These are phyloP conservation scores for Tyrophagus putrescentiae DNA, from an alignment of 1,140 invertebrate species.

Conservation along the genomic window DNA sequence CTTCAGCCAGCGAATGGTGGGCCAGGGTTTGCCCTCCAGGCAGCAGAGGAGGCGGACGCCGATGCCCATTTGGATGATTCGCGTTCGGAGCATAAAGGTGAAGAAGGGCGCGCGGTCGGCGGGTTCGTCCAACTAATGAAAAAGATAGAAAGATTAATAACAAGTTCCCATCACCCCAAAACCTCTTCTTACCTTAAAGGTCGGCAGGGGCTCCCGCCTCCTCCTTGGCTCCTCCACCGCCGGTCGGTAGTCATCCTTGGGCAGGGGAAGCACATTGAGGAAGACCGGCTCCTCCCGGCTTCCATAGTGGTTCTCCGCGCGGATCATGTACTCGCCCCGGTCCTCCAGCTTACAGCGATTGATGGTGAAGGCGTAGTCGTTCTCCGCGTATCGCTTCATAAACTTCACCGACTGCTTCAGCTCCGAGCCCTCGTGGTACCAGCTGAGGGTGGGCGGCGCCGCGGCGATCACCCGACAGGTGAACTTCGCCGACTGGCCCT, in stretches of 20 bases:
- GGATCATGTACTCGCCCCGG: constrained; percentile 88
- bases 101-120: constrained; percentile 79
- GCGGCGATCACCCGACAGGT: constrained; percentile 88
- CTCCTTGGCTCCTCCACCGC: constrained; percentile 23
- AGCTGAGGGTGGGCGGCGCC: constrained; percentile 81
- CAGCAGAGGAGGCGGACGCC: constrained; percentile 89
- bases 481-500: constrained; percentile 93
- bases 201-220: constrained; percentile 21
- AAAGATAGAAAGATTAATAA: too few species aligned
- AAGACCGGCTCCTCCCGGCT: constrained; percentile 89
- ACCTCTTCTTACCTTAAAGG: too few species aligned
- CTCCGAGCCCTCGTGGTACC: constrained; percentile 83
- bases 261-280: constrained; percentile 85
- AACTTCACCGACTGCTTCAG: constrained; percentile 95
- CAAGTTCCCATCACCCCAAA: not conserved
- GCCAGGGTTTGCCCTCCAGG: constrained; percentile 77
- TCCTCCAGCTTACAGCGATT: constrained; percentile 87
- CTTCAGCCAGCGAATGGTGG: constrained; percentile 79
- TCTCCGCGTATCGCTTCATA: constrained; percentile 91
- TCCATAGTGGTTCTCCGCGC: constrained; percentile 94
- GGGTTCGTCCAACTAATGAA: constrained; percentile 59
- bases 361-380: constrained; percentile 94
- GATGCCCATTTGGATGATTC: constrained; percentile 70
- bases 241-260: constrained; percentile 43
- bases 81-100: constrained; percentile 88